phyloP scores from a whole-genome alignment of 2,888 invertebrate genomes.

The Netelia inedita region DNA sequence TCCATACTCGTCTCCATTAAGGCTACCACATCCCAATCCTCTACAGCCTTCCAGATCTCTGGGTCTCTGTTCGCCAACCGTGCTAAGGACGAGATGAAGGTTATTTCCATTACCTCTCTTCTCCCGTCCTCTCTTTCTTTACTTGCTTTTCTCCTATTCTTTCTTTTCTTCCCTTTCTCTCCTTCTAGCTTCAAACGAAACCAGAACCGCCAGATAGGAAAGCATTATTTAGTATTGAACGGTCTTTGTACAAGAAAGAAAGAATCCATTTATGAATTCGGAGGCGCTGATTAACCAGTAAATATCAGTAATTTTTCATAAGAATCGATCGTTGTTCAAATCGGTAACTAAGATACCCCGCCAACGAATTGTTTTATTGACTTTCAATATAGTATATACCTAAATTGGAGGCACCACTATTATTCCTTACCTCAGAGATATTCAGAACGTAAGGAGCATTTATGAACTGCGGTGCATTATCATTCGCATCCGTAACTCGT shows the following conservation, averaged over 20 bases:
- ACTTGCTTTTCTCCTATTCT: background rate
- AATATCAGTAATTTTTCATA: too few species aligned
- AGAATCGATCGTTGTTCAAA: too few species aligned
- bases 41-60: background rate
- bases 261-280: too few species aligned
- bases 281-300: too few species aligned
- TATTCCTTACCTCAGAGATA: constrained; percentile 91
- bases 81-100: background rate
- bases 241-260: too few species aligned
- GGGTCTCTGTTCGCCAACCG: background rate
- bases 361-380: too few species aligned
- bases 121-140: background rate
- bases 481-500: constrained; percentile 96
- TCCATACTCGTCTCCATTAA: background rate
- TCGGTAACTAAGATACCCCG: too few species aligned
- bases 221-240: too few species aligned
- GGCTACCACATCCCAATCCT: background rate
- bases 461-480: constrained; percentile 94
- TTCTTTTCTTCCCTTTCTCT: constrained; percentile 3
- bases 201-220: too few species aligned
- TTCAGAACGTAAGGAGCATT: constrained; percentile 93
- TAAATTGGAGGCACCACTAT: background rate
- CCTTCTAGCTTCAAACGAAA: background rate
- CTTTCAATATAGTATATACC: too few species aligned
- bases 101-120: background rate